phyloP scores from a whole-genome alignment of 2,888 invertebrate genomes.

The Gymnoscelis rufifasciata region DNA sequence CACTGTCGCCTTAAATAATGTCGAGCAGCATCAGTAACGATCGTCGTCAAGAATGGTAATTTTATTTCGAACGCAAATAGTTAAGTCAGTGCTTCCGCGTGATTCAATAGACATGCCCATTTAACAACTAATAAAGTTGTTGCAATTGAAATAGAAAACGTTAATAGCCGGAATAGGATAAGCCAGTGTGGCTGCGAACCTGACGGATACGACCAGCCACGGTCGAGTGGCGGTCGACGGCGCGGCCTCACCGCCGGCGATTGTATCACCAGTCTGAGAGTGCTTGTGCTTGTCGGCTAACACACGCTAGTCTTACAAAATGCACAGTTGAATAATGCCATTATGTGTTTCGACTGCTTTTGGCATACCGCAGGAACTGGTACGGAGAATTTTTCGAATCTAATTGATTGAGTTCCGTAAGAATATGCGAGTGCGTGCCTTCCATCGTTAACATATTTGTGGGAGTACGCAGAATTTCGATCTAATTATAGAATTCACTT shows the following conservation, averaged over 20 bases:
- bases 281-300: conserved; percentile 20
- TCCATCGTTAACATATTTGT: conserved; percentile 2
- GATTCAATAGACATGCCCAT: too few relatives aligned
- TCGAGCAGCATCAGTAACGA: too few relatives aligned
- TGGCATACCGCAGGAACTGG: conserved; percentile 30
- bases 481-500: not conserved
- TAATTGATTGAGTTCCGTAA: not conserved
- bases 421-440: conserved; percentile 13
- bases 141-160: conserved; percentile 14
- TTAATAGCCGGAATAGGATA: conserved; percentile 13
- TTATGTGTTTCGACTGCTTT: conserved; percentile 57
- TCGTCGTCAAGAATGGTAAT: too few relatives aligned
- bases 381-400: conserved; percentile 10
- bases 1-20: too few relatives aligned
- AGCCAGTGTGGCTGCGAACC: conserved; percentile 5
- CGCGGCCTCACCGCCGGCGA: conserved; percentile 3
- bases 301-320: conserved; percentile 37
- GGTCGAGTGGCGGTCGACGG: conserved; percentile 7
- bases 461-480: not conserved
- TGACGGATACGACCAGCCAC: conserved; percentile 12
- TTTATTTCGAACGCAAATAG: too few relatives aligned
- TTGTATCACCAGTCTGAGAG: conserved; percentile 31
- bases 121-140: not conserved
- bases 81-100: too few relatives aligned
- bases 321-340: conserved; percentile 30